Conservation (phyloP, 2,888 invertebrate genomes). For the Fragum fragum region DNA sequence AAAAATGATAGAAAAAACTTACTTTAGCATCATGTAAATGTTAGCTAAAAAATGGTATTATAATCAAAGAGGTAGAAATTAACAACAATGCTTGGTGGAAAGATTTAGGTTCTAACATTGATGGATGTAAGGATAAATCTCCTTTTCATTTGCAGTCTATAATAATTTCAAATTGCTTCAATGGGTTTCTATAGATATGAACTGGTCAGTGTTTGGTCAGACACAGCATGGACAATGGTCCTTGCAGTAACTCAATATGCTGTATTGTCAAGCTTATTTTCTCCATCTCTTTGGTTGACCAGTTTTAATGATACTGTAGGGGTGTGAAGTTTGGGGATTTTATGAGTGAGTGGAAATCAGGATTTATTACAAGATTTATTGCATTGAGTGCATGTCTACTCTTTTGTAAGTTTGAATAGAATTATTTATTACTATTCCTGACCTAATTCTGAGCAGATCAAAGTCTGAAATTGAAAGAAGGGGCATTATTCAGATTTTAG, state of each 20-base stretch:
- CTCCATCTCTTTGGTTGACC: not conserved
- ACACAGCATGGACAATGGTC: conserved; percentile 35
- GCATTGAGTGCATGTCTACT: not conserved
- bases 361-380: not conserved
- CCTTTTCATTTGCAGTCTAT: not conserved
- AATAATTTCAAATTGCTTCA: conserved; percentile 24
- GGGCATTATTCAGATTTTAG: too few relatives aligned
- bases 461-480: too few relatives aligned
- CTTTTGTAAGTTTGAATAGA: not conserved
- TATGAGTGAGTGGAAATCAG: not conserved
- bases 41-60: too few relatives aligned
- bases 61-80: too few relatives aligned
- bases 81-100: too few relatives aligned
- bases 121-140: not conserved
- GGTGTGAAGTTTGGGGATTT: conserved; percentile 3
- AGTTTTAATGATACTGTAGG: not conserved
- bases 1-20: too few relatives aligned
- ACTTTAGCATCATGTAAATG: too few relatives aligned
- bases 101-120: too few relatives aligned
- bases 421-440: not conserved
- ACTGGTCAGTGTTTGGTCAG: conserved; percentile 50
- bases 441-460: too few relatives aligned
- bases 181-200: conserved; percentile 37
- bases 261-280: not conserved
- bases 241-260: conserved; percentile 33